Conservation (phyloP, 2,797 vertebrate genomes). For the Lithobates pipiens region DNA sequence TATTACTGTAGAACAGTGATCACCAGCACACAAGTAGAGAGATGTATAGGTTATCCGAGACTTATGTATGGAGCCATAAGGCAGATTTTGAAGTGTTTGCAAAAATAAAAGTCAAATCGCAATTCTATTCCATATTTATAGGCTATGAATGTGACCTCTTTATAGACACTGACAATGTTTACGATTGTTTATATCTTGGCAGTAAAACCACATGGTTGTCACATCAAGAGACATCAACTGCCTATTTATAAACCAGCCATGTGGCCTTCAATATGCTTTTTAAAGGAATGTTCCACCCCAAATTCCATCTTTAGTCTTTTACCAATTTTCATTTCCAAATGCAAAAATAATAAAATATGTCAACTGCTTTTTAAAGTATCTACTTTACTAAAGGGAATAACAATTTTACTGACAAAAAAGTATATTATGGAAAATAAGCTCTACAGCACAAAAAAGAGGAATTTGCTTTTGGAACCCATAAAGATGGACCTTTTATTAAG, state of each 20-base stretch:
- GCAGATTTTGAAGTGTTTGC: neutral
- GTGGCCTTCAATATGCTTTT: neutral
- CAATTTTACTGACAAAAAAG: no score
- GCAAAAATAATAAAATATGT: no score
- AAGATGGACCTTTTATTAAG: no score
- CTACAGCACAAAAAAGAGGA: no score
- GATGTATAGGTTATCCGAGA: neutral
- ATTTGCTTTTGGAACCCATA: no score
- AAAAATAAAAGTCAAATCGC: neutral
- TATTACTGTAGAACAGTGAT: neutral
- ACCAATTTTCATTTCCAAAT: neutral
- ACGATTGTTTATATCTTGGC: neutral
- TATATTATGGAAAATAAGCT: no score
- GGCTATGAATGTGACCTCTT: neutral
- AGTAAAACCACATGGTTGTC: neutral
- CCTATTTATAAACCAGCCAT: neutral
- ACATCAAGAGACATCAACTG: neutral
- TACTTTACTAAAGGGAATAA: neutral
- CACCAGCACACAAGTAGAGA: neutral
- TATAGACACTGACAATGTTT: neutral
- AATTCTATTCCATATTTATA: neutral
- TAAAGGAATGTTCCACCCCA: neutral
- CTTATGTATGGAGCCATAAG: neutral
- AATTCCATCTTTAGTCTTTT: neutral
- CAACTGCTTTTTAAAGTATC: neutral